Conservation (phyloP, 92 coral and sea anemone species). For the Porites divaricata region DNA sequence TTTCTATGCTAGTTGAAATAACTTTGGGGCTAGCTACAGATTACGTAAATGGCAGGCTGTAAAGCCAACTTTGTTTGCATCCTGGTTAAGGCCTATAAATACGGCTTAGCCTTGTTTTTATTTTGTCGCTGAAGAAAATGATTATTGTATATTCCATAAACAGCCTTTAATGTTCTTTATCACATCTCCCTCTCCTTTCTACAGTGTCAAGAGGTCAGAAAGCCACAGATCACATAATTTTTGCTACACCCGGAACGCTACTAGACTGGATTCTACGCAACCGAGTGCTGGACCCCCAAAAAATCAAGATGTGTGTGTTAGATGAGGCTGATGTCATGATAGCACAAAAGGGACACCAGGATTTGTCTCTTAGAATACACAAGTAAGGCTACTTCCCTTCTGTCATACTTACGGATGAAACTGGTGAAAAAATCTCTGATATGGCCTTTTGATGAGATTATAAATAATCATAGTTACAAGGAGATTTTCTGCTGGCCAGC, state of each 20-base stretch:
- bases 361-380: conserved; percentile 93
- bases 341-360: conserved; percentile 92
- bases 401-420: background rate
- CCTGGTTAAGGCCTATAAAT: too few species aligned
- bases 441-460: too few species aligned
- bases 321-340: conserved; percentile 99
- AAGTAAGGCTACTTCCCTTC: conserved; percentile 58
- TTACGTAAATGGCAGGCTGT: too few species aligned
- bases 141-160: too few species aligned
- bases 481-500: too few species aligned
- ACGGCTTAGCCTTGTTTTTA: too few species aligned
- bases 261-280: conserved; percentile 88
- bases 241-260: conserved; percentile 98
- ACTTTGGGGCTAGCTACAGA: too few species aligned
- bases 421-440: background rate
- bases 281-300: conserved; percentile 74
- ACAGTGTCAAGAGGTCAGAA: conserved; percentile 83
- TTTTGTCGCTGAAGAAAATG: too few species aligned
- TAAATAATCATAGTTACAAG: too few species aligned
- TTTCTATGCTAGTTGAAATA: too few species aligned
- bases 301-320: conserved; percentile 86
- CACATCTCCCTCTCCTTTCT: background rate
- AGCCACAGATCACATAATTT: conserved; percentile 84
- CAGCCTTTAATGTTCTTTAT: too few species aligned
- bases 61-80: too few species aligned